Percentiles rank a stretch among this genome's conserved stretches.
Conservation (phyloP, 2,797 vertebrate genomes). For the Centroberyx gerrardi region DNA sequence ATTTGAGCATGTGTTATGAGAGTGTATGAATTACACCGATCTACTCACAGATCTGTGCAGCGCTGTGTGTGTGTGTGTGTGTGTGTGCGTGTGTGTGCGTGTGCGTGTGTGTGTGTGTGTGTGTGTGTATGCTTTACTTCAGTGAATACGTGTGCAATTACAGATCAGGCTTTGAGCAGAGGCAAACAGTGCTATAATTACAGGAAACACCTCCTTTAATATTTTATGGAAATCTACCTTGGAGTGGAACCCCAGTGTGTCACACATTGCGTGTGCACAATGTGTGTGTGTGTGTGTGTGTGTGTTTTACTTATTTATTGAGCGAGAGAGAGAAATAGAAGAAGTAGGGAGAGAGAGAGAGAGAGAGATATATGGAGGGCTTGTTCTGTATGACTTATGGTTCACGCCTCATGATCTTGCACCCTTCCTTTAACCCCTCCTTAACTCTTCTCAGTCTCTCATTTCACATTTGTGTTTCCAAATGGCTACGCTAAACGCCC, state of each 20-base stretch:
- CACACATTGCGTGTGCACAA: slow-evolving; percentile 69
- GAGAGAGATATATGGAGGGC: slow-evolving; percentile 5
- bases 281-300: slow-evolving; percentile 41
- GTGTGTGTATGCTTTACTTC: slow-evolving; percentile 54
- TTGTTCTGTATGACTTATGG: slow-evolving; percentile 51
- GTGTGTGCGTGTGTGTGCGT: slow-evolving; percentile 1
- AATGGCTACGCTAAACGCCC: slow-evolving; percentile 75
- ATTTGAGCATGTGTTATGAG: slow-evolving; percentile 69
- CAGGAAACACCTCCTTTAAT: slow-evolving; percentile 94
- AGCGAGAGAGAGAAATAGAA: slow-evolving; percentile 43
- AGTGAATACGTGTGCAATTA: slow-evolving; percentile 87
- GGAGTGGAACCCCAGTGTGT: slow-evolving; percentile 73
- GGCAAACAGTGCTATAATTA: slow-evolving; percentile 93
- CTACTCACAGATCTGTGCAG: slow-evolving; percentile 54
- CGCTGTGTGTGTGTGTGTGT: slow-evolving; percentile 26
- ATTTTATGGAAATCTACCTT: slow-evolving; percentile 92
- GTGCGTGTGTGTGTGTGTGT: slow-evolving; percentile 17
- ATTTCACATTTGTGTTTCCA: slow-evolving; percentile 78
- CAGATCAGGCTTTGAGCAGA: slow-evolving; percentile 89
- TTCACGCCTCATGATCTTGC: slow-evolving; percentile 32
- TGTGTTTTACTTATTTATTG: slow-evolving; percentile 67
- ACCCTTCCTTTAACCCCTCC: slow-evolving; percentile 49
- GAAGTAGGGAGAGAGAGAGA: slow-evolving; percentile 23
- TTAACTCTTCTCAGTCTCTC: slow-evolving; percentile 68
- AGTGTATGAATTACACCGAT: slow-evolving; percentile 68